Evolutionary conservation across 1,140 invertebrate genomes (phyloP).

Genomic region (Bombus consobrinus): DNA sequence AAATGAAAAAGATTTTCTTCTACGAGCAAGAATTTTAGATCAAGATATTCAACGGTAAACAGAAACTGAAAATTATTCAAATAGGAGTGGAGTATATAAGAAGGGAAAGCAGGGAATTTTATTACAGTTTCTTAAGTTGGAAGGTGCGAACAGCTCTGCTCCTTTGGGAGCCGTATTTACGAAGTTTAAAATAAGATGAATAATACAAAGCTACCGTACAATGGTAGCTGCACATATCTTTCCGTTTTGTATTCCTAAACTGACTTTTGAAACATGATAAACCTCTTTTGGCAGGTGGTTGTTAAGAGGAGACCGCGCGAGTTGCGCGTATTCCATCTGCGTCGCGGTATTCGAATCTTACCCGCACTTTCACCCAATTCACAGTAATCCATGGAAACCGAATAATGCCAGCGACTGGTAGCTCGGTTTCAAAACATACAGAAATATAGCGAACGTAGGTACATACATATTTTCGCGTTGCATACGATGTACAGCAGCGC

Average conservation of each 20-base stretch:
- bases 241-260: neutral
- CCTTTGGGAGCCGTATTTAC: neutral
- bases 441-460: neutral
- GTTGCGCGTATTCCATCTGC: neutral
- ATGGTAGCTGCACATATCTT: neutral
- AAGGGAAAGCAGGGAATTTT: neutral
- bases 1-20: neutral
- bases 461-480: neutral
- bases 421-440: neutral
- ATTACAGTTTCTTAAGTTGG: neutral
- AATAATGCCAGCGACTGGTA: neutral
- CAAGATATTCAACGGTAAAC: neutral
- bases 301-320: neutral
- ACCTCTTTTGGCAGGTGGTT: neutral
- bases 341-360: neutral
- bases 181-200: slow-evolving; percentile 7
- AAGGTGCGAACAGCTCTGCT: neutral
- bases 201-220: neutral
- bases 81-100: too few species aligned
- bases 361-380: neutral
- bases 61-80: neutral
- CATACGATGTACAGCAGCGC: neutral
- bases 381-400: neutral
- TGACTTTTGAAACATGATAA: neutral
- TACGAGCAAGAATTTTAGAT: neutral